Evolutionary conservation across 2,888 invertebrate genomes (phyloP).

Genomic region (Diloba caeruleocephala): DNA sequence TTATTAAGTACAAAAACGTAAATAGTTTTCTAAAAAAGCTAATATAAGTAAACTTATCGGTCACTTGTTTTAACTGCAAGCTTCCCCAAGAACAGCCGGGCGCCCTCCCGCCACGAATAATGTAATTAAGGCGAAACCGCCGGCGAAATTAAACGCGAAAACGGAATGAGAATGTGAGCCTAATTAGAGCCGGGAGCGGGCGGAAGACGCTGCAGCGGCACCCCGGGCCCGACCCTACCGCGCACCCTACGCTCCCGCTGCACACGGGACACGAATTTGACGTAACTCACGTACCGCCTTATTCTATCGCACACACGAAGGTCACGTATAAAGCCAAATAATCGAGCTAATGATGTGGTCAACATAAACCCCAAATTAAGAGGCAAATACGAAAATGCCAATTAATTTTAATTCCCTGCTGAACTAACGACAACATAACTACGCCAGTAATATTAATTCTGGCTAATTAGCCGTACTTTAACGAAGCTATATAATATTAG

Average conservation of each 20-base stretch:
- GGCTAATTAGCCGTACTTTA: conserved; percentile 56
- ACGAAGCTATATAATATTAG: conserved; percentile 56
- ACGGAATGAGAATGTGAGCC: conserved; percentile 90
- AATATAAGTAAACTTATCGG: conserved; percentile 62
- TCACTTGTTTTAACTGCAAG: conserved; percentile 69
- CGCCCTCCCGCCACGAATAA: conserved; percentile 81
- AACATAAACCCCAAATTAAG: conserved; percentile 40
- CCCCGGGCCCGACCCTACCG: conserved; percentile 35
- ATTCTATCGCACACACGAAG: conserved; percentile 16
- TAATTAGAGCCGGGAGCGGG: conserved; percentile 87
- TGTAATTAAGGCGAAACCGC: conserved; percentile 89
- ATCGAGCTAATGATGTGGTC: conserved; percentile 28
- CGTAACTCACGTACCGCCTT: conserved; percentile 27
- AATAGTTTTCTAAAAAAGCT: conserved; percentile 37
- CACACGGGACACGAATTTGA: conserved; percentile 27
- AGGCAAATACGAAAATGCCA: conserved; percentile 44
- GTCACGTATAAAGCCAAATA: conserved; percentile 21
- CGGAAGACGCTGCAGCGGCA: conserved; percentile 66
- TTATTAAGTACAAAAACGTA: conserved; percentile 16
- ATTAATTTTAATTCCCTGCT: conserved; percentile 54
- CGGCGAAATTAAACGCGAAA: conserved; percentile 90
- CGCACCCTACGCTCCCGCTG: conserved; percentile 10
- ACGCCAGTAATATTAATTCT: conserved; percentile 51
- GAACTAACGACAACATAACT: conserved; percentile 50
- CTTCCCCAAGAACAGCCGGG: conserved; percentile 65